Conservation (phyloP, 2,797 vertebrate species). For the Leptatherina wallacei region DNA sequence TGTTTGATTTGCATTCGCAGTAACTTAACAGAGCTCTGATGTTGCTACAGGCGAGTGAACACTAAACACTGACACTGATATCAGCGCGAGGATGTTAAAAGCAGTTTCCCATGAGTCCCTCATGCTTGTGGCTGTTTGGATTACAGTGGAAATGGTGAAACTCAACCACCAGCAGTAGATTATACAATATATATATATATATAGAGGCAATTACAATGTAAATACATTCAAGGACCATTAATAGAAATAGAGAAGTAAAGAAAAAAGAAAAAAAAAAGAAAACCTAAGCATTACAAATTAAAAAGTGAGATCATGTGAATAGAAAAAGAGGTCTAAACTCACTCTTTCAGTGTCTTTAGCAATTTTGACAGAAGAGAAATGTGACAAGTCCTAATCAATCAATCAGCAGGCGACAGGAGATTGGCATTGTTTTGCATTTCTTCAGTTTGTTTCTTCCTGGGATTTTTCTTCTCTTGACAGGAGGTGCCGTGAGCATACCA, state of each 20-base stretch:
- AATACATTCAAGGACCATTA: background rate
- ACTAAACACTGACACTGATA: conserved; percentile 2
- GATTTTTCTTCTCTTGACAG: conserved; percentile 78
- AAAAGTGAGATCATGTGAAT: conserved; percentile 11
- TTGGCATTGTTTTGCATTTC: conserved; percentile 79
- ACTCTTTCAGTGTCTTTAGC: conserved; percentile 30
- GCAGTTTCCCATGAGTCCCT: conserved; percentile 1
- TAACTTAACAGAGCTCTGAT: conserved; percentile 12
- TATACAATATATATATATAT: background rate
- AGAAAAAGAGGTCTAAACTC: conserved; percentile 8
- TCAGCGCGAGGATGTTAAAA: background rate
- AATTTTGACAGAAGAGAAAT: conserved; percentile 57
- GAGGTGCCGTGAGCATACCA: conserved; percentile 72
- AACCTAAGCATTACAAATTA: background rate
- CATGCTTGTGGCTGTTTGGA: conserved; percentile 4
- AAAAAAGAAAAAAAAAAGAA: too few species aligned
- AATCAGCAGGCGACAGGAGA: conserved; percentile 71
- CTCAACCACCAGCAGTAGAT: background rate
- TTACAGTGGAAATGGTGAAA: background rate
- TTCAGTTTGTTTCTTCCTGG: conserved; percentile 80
- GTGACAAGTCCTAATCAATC: conserved; percentile 74
- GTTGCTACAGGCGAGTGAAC: background rate
- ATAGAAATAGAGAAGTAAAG: background rate
- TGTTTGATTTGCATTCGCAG: conserved; percentile 8
- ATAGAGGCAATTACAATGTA: background rate